A percentile compares a stretch with the other conserved stretches of the same genome.
Evolutionary conservation across 1,140 invertebrate genomes (phyloP).

Genomic region (Archivesica marissinica): DNA sequence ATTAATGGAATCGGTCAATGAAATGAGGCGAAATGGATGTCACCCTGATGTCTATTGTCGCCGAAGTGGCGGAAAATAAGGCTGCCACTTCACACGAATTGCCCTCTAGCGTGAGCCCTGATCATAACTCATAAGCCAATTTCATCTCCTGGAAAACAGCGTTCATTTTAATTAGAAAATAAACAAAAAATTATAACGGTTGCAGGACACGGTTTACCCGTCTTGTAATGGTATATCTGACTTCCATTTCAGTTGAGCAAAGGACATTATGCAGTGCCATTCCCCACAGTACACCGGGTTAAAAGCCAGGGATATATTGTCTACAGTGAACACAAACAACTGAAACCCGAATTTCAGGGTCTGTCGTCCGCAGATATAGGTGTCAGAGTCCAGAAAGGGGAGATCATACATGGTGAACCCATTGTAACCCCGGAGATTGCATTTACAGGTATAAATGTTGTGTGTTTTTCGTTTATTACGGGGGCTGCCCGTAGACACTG

Average conservation of each 20-base stretch:
- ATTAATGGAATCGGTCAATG: no score
- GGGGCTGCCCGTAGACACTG: no score
- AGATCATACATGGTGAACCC: conserved; percentile 66
- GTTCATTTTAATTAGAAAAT: no score
- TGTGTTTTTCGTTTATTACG: no score
- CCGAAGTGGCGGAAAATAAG: no score
- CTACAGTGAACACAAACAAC: conserved; percentile 68
- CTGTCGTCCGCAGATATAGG: conserved; percentile 63
- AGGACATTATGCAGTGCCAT: conserved; percentile 67
- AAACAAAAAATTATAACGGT: background rate
- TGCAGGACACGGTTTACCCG: background rate
- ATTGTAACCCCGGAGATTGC: conserved; percentile 73
- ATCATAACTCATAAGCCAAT: no score
- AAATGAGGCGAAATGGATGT: no score
- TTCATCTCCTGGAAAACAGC: no score
- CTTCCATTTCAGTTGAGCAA: conserved; percentile 68
- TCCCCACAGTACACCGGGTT: conserved; percentile 76
- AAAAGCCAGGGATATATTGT: conserved; percentile 79
- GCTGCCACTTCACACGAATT: no score
- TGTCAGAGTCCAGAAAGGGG: conserved; percentile 63
- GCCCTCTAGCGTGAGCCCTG: no score
- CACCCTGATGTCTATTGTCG: no score
- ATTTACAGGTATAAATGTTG: conserved; percentile 74
- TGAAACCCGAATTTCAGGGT: conserved; percentile 70
- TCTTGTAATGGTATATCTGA: background rate